These are phyloP conservation scores for Hydrotaea diabolus DNA, from an alignment of 2,888 invertebrate genomes.

Conservation along the genomic window DNA sequence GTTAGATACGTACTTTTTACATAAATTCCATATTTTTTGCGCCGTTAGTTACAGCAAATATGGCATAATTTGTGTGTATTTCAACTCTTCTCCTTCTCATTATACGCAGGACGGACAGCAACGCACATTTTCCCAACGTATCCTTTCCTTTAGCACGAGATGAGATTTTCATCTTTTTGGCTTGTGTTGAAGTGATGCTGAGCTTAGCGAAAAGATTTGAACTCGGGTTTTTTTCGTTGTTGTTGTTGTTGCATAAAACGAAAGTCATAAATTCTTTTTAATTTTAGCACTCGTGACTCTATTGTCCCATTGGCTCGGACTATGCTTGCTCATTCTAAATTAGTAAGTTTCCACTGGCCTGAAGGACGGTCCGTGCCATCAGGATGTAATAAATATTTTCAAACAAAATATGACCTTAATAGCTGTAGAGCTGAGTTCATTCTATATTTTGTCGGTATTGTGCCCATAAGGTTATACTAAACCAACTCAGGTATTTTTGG, in stretches of 20 bases:
- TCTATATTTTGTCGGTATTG: too few relatives aligned
- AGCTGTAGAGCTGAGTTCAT: too few relatives aligned
- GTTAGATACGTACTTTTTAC: slow-evolving; percentile 47
- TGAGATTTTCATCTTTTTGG: slow-evolving; percentile 9
- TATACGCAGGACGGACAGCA: slow-evolving; percentile 54
- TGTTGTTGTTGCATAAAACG: neutral
- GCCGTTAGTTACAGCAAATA: slow-evolving; percentile 62
- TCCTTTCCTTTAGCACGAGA: slow-evolving; percentile 9
- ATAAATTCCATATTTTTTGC: slow-evolving; percentile 35
- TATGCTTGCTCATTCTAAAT: too few relatives aligned
- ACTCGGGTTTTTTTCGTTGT: slow-evolving; percentile 25
- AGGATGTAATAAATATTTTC: too few relatives aligned
- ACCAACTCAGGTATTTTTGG: too few relatives aligned
- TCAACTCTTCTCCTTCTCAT: slow-evolving; percentile 38
- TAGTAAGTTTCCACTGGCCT: too few relatives aligned
- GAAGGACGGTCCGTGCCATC: too few relatives aligned
- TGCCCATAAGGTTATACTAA: too few relatives aligned
- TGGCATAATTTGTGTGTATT: slow-evolving; percentile 39
- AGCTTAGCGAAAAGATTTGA: slow-evolving; percentile 48
- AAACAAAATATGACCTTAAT: too few relatives aligned
- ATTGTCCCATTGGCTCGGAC: neutral
- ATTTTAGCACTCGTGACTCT: slow-evolving; percentile 30
- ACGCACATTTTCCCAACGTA: neutral
- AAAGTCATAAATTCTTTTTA: slow-evolving; percentile 44
- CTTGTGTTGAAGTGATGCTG: slow-evolving; percentile 3